phyloP scores from a whole-genome alignment of 2,888 invertebrate species.

The Chrysotoxum bicinctum region DNA sequence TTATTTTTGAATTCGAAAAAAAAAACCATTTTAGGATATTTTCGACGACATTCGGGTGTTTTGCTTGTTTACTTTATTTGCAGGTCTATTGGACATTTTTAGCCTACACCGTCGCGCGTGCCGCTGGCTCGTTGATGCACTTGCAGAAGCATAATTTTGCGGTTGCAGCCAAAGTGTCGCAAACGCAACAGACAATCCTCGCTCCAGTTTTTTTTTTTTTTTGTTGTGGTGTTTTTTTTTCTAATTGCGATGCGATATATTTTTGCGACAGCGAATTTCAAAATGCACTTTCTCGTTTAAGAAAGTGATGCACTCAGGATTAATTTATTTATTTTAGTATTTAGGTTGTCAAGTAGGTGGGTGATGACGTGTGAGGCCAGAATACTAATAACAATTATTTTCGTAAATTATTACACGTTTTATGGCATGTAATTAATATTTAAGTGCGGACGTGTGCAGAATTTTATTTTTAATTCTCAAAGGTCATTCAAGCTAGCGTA shows the following conservation, averaged over 20 bases:
- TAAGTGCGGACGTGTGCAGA: slow-evolving; percentile 55
- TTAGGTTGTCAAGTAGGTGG: slow-evolving; percentile 47
- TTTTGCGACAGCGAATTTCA: slow-evolving; percentile 5
- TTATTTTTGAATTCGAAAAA: slow-evolving; percentile 55
- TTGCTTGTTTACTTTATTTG: slow-evolving; percentile 34
- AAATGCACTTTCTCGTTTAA: slow-evolving; percentile 1
- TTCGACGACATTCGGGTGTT: slow-evolving; percentile 51
- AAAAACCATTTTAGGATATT: slow-evolving; percentile 69
- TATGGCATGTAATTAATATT: slow-evolving; percentile 55
- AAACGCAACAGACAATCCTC: slow-evolving; percentile 38
- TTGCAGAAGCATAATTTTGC: background rate
- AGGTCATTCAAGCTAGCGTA: slow-evolving; percentile 50
- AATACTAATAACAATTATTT: slow-evolving; percentile 42
- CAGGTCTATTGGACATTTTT: slow-evolving; percentile 12
- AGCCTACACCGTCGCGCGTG: background rate
- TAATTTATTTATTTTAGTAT: slow-evolving; percentile 13
- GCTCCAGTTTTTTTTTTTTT: slow-evolving; percentile 59
- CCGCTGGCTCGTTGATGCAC: background rate
- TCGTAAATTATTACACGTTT: slow-evolving; percentile 38
- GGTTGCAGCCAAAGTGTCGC: slow-evolving; percentile 50
- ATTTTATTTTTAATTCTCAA: slow-evolving; percentile 50
- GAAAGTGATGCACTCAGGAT: background rate
- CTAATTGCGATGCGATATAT: slow-evolving; percentile 32
- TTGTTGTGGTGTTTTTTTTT: background rate
- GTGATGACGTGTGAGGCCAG: background rate